Conservation (phyloP, 2,797 vertebrate genomes). For the Gallinago solitaria region DNA sequence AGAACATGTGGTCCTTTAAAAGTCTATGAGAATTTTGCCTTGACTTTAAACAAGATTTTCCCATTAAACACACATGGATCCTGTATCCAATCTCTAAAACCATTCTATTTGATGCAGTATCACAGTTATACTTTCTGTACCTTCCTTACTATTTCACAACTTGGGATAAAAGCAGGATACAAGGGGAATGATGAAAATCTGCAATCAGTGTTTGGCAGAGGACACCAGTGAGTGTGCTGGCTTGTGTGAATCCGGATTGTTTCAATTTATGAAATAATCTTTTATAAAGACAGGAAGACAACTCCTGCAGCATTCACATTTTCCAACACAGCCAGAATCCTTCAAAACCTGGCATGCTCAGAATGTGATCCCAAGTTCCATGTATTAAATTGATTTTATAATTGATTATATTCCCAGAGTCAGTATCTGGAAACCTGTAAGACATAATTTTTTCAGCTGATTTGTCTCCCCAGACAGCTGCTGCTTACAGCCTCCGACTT, state of each 20-base stretch:
- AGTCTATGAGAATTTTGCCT: neutral
- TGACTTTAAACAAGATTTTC: neutral
- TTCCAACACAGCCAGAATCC: conserved; percentile 10
- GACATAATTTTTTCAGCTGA: conserved; percentile 62
- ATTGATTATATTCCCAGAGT: conserved; percentile 62
- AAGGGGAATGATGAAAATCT: neutral
- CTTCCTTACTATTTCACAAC: neutral
- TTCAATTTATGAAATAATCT: neutral
- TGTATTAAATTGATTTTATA: conserved; percentile 70
- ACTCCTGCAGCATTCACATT: neutral
- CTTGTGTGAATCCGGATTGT: neutral
- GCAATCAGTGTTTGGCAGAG: neutral
- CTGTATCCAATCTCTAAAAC: neutral
- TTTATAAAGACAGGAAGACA: neutral
- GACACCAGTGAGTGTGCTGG: fast-evolving
- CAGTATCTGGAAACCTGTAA: conserved; percentile 65
- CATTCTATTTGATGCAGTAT: neutral
- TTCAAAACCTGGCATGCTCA: conserved; percentile 26
- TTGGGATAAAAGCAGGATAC: neutral
- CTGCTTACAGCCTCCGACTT: conserved; percentile 58
- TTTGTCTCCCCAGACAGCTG: conserved; percentile 62
- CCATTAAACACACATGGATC: neutral
- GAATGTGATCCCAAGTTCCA: conserved; percentile 48
- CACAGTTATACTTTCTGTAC: neutral
- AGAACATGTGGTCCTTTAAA: neutral